Conservation (phyloP, 2,888 invertebrate genomes). For the Orthonevra nobilis region DNA sequence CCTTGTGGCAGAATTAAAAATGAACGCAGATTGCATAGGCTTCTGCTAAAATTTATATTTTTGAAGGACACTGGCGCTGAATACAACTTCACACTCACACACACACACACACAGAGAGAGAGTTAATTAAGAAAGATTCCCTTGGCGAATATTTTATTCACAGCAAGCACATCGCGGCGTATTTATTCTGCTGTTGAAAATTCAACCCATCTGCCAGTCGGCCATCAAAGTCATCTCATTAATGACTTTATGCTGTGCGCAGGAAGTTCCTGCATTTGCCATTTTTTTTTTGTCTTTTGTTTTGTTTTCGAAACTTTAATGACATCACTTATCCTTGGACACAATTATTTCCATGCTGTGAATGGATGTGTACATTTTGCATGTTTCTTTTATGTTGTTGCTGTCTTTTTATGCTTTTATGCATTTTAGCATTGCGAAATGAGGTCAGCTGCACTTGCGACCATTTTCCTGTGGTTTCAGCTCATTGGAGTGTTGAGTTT, state of each 20-base stretch:
- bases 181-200: slow-evolving; percentile 7
- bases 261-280: slow-evolving; percentile 25
- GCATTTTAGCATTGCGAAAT: slow-evolving; percentile 36
- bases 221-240: slow-evolving; percentile 56
- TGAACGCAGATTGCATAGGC: slow-evolving; percentile 50
- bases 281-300: slow-evolving; percentile 16
- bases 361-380: slow-evolving; percentile 57
- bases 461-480: slow-evolving; percentile 49
- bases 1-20: slow-evolving; percentile 39
- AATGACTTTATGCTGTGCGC: slow-evolving; percentile 33
- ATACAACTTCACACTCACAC: slow-evolving; percentile 13
- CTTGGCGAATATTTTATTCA: slow-evolving; percentile 48
- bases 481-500: slow-evolving; percentile 35
- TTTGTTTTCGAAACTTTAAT: slow-evolving; percentile 31
- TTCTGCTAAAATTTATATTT: slow-evolving; percentile 36
- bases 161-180: slow-evolving; percentile 51
- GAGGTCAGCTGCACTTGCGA: slow-evolving; percentile 60
- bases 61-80: slow-evolving; percentile 48
- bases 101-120: slow-evolving; percentile 27
- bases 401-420: slow-evolving; percentile 25
- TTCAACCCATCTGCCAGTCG: neutral
- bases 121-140: slow-evolving; percentile 54
- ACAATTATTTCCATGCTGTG: slow-evolving; percentile 53
- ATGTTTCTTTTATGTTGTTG: slow-evolving; percentile 11
- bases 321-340: slow-evolving; percentile 65